These are phyloP conservation scores for Melipona quadrifasciata DNA, from an alignment of 1,140 invertebrate genomes.

Conservation along the genomic window DNA sequence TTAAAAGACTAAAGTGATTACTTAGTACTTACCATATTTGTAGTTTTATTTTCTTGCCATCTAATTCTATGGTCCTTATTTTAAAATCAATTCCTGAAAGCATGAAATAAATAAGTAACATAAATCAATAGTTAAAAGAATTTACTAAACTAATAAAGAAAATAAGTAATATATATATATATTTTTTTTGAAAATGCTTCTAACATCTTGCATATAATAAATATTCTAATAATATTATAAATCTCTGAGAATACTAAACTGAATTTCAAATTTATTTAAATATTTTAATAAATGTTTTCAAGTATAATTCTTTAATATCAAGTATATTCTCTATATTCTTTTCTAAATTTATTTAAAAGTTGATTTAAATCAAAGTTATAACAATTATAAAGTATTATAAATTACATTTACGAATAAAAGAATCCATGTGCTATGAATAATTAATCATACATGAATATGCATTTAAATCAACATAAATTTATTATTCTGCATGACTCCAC, in stretches of 20 bases:
- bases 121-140: not conserved
- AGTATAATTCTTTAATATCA: not conserved
- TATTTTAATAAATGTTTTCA: not conserved
- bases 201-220: not conserved
- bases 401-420: slow-evolving; percentile 13
- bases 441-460: not conserved
- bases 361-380: not conserved
- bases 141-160: not conserved
- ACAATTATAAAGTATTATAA: not conserved
- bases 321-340: not conserved
- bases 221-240: not conserved
- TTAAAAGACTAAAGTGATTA: not conserved
- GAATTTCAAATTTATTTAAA: not conserved
- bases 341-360: not conserved
- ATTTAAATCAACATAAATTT: not conserved
- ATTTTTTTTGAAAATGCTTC: not conserved
- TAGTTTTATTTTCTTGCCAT: slow-evolving; percentile 98
- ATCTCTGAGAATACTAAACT: not conserved
- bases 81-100: slow-evolving; percentile 98
- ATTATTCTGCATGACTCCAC: not conserved
- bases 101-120: slow-evolving; percentile 42
- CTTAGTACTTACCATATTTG: slow-evolving; percentile 94
- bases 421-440: not conserved
- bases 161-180: not conserved
- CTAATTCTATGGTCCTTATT: slow-evolving; percentile 98